A percentile compares a stretch with the other conserved stretches of the same genome.
phyloP scores from a whole-genome alignment of 2,888 invertebrate species.

The Micoletzkya japonica region DNA sequence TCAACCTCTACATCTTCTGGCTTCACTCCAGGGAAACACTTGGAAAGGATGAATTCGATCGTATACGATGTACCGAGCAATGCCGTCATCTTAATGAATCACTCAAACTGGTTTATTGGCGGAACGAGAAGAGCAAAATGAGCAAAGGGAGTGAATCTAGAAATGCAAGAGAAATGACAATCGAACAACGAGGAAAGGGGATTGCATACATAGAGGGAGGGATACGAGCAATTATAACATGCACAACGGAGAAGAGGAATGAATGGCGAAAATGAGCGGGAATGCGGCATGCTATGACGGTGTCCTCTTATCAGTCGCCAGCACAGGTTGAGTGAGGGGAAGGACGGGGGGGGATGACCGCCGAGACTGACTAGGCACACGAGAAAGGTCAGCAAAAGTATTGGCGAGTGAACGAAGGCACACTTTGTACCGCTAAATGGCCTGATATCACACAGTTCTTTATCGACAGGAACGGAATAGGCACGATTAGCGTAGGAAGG shows the following conservation, averaged over 20 bases:
- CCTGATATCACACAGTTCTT: no score
- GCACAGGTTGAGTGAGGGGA: no score
- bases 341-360: no score
- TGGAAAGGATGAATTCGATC: slow-evolving; percentile 15
- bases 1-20: no score
- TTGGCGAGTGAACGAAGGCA: no score
- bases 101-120: background rate
- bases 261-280: background rate
- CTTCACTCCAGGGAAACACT: slow-evolving; percentile 22
- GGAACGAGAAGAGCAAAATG: background rate
- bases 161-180: background rate
- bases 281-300: background rate
- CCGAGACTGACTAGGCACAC: no score
- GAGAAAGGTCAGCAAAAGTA: no score
- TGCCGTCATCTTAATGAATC: background rate
- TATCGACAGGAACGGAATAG: no score
- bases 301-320: background rate
- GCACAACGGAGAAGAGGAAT: background rate
- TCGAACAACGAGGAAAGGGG: background rate
- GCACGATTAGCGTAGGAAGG: no score
- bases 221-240: no score
- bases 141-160: background rate
- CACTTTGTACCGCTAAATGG: no score
- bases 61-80: slow-evolving; percentile 18
- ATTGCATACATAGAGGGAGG: background rate